Evolutionary conservation across 2,113 vertebrate genomes (phyloP), one percentile per base, ranked within the genome.

Genomic region (Cygnus buccinator): DNA sequence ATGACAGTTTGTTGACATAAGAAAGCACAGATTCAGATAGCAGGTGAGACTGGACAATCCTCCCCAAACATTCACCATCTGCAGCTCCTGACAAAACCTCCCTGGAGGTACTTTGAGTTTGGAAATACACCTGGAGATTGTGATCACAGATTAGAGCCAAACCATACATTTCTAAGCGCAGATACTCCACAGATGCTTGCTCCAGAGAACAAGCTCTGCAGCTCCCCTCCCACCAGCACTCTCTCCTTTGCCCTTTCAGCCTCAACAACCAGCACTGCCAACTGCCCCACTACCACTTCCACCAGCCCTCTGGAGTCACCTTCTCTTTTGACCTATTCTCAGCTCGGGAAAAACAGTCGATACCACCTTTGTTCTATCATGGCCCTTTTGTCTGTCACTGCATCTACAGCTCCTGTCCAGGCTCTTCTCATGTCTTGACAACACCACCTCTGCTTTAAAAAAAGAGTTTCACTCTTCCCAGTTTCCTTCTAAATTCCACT

Each of bases 221-320:
- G 9, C 35, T 37, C 46, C 37, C 37, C 39, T 72, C 4, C 15
- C 13, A 6, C 1, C 28, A 37, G 0, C 3, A 10, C 13, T 6
- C 29, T 50, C 50, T 79, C 18, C 48, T 23, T 31, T 1, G 0
- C 28, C 25, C 66, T 48, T 77, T 44, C 61, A 89, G 50, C 14
- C 41, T 22, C 37, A 66, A 44, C 11, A 50, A 39, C 8, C 1
- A 1, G 39, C 31, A 55, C 35, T 80, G 70, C 70, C 0, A 0
- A 22, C 58, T 44, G 28, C 46, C 25, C 33, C 13, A 29, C 37
- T 37, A 37, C 17, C 62, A 9, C 17, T 29, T 41, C 62, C 26
- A 20, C 62, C 39, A 43, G 19, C 0, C 0, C 44, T 31, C 48
- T 46, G 23, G 14, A 83, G 39, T 29, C 78, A 44, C 66, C 28